A percentile compares a stretch with the other conserved stretches of the same genome.
Conservation (phyloP, 2,797 vertebrate genomes). For the Danio choprae region DNA sequence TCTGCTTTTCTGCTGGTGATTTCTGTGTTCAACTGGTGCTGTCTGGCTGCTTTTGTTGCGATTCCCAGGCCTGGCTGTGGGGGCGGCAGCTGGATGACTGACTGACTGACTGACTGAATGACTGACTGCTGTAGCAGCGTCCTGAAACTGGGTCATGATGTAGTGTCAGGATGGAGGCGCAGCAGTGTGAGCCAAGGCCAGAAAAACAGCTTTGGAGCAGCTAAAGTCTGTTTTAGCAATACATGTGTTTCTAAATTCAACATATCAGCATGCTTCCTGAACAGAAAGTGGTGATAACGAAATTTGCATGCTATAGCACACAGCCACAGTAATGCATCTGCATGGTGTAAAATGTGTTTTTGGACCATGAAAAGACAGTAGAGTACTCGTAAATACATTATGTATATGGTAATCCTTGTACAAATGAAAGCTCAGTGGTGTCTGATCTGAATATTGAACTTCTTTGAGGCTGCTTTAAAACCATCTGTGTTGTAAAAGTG, state of each 20-base stretch:
- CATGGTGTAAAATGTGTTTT: neutral
- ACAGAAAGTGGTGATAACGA: neutral
- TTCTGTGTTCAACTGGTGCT: slow-evolving; percentile 56
- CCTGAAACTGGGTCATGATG: slow-evolving; percentile 78
- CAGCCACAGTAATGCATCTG: neutral
- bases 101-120: slow-evolving; percentile 64
- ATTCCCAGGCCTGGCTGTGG: slow-evolving; percentile 31
- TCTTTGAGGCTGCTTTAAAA: neutral
- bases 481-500: neutral
- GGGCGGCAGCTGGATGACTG: slow-evolving; percentile 60
- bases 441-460: neutral
- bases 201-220: slow-evolving; percentile 70
- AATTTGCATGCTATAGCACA: neutral
- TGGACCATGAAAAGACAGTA: neutral
- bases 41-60: slow-evolving; percentile 48
- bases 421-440: neutral
- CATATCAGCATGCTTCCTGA: neutral
- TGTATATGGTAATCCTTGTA: neutral
- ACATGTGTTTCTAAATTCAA: slow-evolving; percentile 56
- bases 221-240: slow-evolving; percentile 63
- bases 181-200: slow-evolving; percentile 69
- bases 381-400: neutral
- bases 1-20: slow-evolving; percentile 49
- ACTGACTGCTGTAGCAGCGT: slow-evolving; percentile 58
- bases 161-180: slow-evolving; percentile 70